Evolutionary conservation across 2,888 invertebrate species (phyloP).

Genomic region (Exocentrus adspersus): DNA sequence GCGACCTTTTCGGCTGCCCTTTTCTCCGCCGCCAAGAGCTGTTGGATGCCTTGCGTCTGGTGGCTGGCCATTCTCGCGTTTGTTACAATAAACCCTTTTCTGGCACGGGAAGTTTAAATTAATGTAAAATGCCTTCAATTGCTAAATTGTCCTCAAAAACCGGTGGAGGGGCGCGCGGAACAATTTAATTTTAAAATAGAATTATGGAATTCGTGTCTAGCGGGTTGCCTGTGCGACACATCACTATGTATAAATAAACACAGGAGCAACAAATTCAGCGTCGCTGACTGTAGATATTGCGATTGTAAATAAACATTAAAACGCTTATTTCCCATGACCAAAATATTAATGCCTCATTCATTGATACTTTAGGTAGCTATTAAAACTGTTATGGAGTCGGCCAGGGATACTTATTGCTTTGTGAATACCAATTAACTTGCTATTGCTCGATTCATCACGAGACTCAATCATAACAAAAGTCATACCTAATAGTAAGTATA

Average conservation of each 20-base stretch:
- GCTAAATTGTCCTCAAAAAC: conserved; percentile 31
- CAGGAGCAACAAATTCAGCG: not conserved
- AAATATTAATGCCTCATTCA: no score
- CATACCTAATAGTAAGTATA: no score
- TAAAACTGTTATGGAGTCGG: no score
- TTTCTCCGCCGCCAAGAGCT: conserved; percentile 62
- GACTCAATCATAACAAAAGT: no score
- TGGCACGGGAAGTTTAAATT: conserved; percentile 17
- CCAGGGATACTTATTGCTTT: no score
- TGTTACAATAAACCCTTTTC: conserved; percentile 11
- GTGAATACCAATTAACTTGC: no score
- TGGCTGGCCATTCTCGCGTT: conserved; percentile 58
- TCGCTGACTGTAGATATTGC: not conserved
- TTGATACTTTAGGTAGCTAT: no score
- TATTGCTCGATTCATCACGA: no score
- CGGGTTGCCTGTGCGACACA: conserved; percentile 18
- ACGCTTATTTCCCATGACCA: not conserved
- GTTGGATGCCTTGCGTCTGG: conserved; percentile 64
- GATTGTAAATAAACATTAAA: not conserved
- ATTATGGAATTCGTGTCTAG: conserved; percentile 13
- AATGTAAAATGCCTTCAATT: conserved; percentile 28
- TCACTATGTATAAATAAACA: conserved; percentile 1
- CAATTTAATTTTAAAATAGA: conserved; percentile 33
- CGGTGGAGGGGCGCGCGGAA: conserved; percentile 27
- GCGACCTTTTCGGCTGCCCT: conserved; percentile 63